A percentile compares a stretch with the other conserved stretches of the same genome.
phyloP scores from a whole-genome alignment of 2,797 vertebrate genomes.

The Carcharodon carcharias region DNA sequence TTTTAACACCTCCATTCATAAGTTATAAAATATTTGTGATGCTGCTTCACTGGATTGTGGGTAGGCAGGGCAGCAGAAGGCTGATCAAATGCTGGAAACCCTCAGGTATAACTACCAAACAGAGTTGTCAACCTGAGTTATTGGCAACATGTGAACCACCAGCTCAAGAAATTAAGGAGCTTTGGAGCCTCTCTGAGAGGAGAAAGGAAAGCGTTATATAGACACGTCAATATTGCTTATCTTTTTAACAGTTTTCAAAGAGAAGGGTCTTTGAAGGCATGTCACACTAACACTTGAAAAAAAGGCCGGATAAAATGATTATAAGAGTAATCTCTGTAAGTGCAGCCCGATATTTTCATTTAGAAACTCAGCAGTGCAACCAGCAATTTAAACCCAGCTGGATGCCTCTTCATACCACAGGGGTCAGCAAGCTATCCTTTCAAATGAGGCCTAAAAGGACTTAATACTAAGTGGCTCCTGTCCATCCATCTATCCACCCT shows the following conservation, averaged over 20 bases:
- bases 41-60: neutral
- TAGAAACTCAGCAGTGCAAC: neutral
- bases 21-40: neutral
- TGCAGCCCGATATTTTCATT: conserved; percentile 22
- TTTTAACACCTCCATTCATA: neutral
- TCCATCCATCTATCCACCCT: conserved; percentile 20
- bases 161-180: neutral
- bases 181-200: neutral
- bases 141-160: neutral
- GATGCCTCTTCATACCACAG: neutral
- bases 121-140: neutral
- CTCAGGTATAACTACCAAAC: neutral
- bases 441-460: conserved; percentile 24
- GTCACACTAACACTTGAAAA: conserved; percentile 14
- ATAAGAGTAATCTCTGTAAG: conserved; percentile 27
- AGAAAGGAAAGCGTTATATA: conserved; percentile 1
- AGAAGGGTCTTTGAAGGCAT: conserved; percentile 3
- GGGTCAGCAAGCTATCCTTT: neutral
- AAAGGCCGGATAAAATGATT: conserved; percentile 3
- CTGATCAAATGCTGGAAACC: neutral
- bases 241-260: conserved; percentile 31
- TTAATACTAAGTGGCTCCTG: conserved; percentile 28
- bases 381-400: neutral
- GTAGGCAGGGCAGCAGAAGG: neutral
- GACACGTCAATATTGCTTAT: conserved; percentile 28